phyloP scores from a whole-genome alignment of 2,888 invertebrate genomes.

The Melanargia galathea region DNA sequence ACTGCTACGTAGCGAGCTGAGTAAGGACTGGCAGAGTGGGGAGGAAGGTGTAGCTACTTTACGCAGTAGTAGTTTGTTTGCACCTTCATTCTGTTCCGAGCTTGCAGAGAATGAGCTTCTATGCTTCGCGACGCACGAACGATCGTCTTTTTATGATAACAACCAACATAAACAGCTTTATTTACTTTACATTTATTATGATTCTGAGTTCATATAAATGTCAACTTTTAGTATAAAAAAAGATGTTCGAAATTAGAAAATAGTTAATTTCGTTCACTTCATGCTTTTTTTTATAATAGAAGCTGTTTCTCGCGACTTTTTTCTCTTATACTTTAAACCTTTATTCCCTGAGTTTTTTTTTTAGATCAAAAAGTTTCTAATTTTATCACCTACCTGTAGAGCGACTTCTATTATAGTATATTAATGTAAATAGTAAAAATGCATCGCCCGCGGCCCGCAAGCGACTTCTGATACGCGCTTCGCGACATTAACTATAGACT shows the following conservation, averaged over 20 bases:
- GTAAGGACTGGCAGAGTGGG: no score
- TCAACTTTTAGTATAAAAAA: neutral
- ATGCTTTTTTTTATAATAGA: neutral
- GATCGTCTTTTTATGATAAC: no score
- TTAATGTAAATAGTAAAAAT: slow-evolving; percentile 18
- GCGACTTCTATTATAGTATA: slow-evolving; percentile 21
- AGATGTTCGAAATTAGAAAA: neutral
- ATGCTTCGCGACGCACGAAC: no score
- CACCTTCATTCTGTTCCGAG: neutral
- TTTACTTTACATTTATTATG: no score
- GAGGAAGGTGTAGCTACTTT: no score
- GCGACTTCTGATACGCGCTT: neutral
- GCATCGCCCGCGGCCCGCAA: slow-evolving; percentile 28
- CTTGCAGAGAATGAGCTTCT: neutral
- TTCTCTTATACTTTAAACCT: neutral
- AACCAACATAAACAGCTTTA: no score
- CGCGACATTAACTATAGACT: slow-evolving; percentile 5
- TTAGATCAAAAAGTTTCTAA: slow-evolving; percentile 25
- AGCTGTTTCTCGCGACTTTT: slow-evolving; percentile 4
- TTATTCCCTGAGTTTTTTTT: neutral
- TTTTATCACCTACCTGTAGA: slow-evolving; percentile 23
- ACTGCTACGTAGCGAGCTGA: no score
- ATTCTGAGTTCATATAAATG: neutral
- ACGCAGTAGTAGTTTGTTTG: no score
- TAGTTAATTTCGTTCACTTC: neutral